Percentiles rank a stretch among this genome's conserved stretches.
Evolutionary conservation across 2,888 invertebrate species (phyloP).

Genomic region (Platerodrilus igneus): DNA sequence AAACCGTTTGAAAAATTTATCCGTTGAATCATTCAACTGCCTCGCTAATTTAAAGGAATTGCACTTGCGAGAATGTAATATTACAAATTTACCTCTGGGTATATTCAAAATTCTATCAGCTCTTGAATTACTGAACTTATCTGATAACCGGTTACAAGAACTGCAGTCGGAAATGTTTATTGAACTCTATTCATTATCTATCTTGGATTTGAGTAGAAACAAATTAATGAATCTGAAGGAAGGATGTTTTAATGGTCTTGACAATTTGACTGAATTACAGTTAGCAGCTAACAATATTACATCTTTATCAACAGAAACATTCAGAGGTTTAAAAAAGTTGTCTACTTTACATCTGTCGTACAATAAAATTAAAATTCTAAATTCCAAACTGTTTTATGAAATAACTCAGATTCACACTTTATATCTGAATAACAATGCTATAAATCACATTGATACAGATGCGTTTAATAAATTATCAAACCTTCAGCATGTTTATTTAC

Average conservation of each 20-base stretch:
- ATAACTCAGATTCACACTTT: too few species aligned
- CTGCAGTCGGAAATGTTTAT: too few species aligned
- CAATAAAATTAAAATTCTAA: slow-evolving; percentile 2
- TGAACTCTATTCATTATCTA: too few species aligned
- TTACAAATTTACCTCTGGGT: slow-evolving; percentile 1
- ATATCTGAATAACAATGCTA: too few species aligned
- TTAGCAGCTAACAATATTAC: background rate
- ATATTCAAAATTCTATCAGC: too few species aligned
- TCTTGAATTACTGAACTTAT: too few species aligned
- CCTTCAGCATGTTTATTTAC: too few species aligned
- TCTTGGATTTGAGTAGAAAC: slow-evolving; percentile 16
- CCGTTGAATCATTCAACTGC: background rate
- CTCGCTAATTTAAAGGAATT: background rate
- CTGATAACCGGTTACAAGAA: too few species aligned
- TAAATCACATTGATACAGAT: too few species aligned
- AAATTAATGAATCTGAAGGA: slow-evolving; percentile 18
- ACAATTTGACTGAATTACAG: background rate
- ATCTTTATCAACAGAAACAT: background rate
- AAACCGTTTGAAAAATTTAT: slow-evolving; percentile 5
- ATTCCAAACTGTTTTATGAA: slow-evolving; percentile 2
- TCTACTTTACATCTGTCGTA: background rate
- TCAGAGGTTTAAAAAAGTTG: background rate
- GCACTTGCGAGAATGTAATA: slow-evolving; percentile 1
- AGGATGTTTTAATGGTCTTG: slow-evolving; percentile 11
- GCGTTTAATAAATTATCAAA: slow-evolving; percentile 2